These are phyloP conservation scores for Drosophila watanabei DNA, from an alignment of 1,140 invertebrate species.

Conservation along the genomic window DNA sequence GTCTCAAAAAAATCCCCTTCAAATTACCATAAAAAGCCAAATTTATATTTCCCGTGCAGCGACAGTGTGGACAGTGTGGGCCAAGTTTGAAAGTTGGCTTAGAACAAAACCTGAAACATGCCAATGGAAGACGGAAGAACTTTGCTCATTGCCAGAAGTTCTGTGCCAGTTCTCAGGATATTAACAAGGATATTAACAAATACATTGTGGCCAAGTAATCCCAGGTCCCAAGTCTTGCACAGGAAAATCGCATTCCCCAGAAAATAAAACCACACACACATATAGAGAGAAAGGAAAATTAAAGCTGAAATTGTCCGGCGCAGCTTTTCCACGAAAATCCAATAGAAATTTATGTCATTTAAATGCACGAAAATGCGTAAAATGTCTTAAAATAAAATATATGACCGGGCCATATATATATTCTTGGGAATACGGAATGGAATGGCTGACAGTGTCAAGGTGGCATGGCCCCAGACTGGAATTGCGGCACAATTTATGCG, in stretches of 20 bases:
- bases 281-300: constrained; percentile 25
- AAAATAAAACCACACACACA: not conserved
- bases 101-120: constrained; percentile 26
- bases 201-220: constrained; percentile 50
- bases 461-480: constrained; percentile 59
- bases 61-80: constrained; percentile 5
- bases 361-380: constrained; percentile 75
- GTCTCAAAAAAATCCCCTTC: not conserved
- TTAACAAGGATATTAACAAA: constrained; percentile 59
- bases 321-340: constrained; percentile 61
- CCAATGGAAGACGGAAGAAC: constrained; percentile 43
- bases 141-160: constrained; percentile 45
- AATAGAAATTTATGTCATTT: constrained; percentile 80
- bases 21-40: not conserved
- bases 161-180: constrained; percentile 47
- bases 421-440: not conserved
- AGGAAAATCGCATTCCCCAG: constrained; percentile 15
- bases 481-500: constrained; percentile 77
- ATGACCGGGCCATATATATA: constrained; percentile 67
- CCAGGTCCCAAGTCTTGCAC: constrained; percentile 22
- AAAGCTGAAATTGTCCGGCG: constrained; percentile 43
- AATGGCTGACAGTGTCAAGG: constrained; percentile 57
- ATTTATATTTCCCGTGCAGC: not conserved
- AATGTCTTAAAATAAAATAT: constrained; percentile 80
- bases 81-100: constrained; percentile 48